Evolutionary conservation across 2,113 vertebrate genomes (phyloP).

Genomic region (Caretta caretta): DNA sequence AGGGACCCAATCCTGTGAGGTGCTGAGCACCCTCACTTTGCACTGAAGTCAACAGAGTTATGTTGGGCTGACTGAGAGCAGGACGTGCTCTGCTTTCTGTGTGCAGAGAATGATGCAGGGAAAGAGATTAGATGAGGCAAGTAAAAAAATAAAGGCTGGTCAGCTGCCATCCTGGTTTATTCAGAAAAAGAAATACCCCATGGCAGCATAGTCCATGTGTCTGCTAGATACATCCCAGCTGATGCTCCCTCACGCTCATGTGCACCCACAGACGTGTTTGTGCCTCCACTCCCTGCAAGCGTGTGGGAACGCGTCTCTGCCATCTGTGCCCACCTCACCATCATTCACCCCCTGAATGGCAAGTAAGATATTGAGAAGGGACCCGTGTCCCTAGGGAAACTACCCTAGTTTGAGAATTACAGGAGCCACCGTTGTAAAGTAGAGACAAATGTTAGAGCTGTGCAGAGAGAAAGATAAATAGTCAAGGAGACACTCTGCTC

Average conservation of each 20-base stretch:
- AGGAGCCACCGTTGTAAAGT: conserved; percentile 38
- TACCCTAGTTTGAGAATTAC: conserved; percentile 54
- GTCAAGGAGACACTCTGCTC: conserved; percentile 28
- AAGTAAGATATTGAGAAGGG: not conserved
- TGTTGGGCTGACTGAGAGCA: not conserved
- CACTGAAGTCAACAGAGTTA: not conserved
- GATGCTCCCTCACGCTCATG: fast-evolving
- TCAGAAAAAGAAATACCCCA: conserved; percentile 42
- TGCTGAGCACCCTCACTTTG: not conserved
- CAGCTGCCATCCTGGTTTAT: conserved; percentile 69
- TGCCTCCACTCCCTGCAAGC: not conserved
- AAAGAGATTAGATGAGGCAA: conserved; percentile 66
- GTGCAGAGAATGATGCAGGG: not conserved
- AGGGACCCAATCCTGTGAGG: conserved; percentile 7
- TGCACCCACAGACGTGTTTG: not conserved
- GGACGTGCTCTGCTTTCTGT: not conserved
- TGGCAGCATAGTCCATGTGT: conserved; percentile 68
- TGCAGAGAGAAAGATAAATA: conserved; percentile 31
- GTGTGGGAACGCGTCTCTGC: fast-evolving
- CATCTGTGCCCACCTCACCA: not conserved
- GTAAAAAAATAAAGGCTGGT: conserved; percentile 76
- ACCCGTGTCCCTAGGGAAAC: conserved; percentile 17
- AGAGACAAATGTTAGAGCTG: conserved; percentile 51
- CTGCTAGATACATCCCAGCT: conserved; percentile 34
- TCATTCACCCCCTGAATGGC: not conserved